Evolutionary conservation across 2,888 invertebrate genomes (phyloP), one percentile per base, ranked within the genome.

Genomic region (Drosophila robusta): DNA sequence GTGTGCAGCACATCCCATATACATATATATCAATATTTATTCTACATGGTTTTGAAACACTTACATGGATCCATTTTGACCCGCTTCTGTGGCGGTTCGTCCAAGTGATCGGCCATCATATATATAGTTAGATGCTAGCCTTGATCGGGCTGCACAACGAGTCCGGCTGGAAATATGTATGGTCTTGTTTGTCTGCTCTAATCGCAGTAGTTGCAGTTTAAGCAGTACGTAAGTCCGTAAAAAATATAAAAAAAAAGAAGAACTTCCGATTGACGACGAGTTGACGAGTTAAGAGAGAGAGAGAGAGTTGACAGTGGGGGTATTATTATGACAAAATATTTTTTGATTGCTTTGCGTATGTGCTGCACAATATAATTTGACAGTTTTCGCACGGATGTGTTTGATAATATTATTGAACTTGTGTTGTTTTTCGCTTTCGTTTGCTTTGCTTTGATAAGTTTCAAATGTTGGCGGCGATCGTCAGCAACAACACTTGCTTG

Each of bases 41-140:
- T 29, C 8, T 7, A 29, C 2, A 22, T 22, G 26, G 6, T 1
- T 26, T 36, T 47, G 4, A 0, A 12, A 2, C 14, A 80, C 89
- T 89, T 73, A 90, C 90, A 78, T 75, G 90, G 77, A 84, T 90
- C 91, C 87, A 98, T 95, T 94, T 98, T 98, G 92, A 96, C 96
- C 95, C 98, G 96, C 95, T 98, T 98, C 93, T 96, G 97, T 93
- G 98, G 97, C 95, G 98, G 98, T 94, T 98, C 98, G 94, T 97
- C 97, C 93, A 97, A 95, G 94, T 97, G 97, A 95, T 98, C 98
- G 94, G 97, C 97, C 98, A 98, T 98, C 93, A 94, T 93, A 79
- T 52, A 78, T 56, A 80, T 55, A 80, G 49, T 66, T 50, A 24
- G 51, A 60, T 76, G 64, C 75, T 75, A 74, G 78, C 78, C 68